A percentile compares a stretch with the other conserved stretches of the same genome.
These are phyloP conservation scores for Orthosia gothica DNA, from an alignment of 2,888 invertebrate species.

Conservation along the genomic window DNA sequence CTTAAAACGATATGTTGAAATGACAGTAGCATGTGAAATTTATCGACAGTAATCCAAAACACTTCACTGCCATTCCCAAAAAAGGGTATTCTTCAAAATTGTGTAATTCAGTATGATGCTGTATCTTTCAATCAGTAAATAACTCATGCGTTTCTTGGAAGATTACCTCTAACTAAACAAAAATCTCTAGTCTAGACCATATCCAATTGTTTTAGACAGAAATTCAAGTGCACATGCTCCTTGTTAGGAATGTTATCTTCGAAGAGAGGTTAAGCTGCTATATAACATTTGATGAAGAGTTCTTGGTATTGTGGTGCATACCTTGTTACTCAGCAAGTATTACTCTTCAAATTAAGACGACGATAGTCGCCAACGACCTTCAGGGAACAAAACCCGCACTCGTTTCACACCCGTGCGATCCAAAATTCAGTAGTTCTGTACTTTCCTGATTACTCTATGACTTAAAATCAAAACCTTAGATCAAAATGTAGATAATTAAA, in stretches of 20 bases:
- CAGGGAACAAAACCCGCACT: too few relatives aligned
- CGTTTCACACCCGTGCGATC: too few relatives aligned
- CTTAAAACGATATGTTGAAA: not conserved
- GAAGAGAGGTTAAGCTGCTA: not conserved
- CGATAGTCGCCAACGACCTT: too few relatives aligned
- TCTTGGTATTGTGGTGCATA: not conserved
- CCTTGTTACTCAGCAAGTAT: not conserved
- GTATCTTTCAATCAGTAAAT: not conserved
- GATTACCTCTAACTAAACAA: not conserved
- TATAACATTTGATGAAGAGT: not conserved
- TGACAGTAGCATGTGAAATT: not conserved
- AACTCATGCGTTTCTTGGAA: slow-evolving; percentile 1
- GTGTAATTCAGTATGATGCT: not conserved
- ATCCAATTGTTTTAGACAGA: not conserved
- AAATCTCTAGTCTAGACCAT: too few relatives aligned
- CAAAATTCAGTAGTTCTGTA: too few relatives aligned
- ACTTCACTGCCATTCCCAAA: not conserved
- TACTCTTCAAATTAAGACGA: too few relatives aligned
- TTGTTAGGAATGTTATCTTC: not conserved
- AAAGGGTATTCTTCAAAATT: not conserved
- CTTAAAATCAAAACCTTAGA: too few relatives aligned
- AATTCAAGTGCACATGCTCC: not conserved
- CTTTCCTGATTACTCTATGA: too few relatives aligned
- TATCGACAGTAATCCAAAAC: not conserved
- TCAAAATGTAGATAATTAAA: too few relatives aligned